Conservation (phyloP, 2,888 invertebrate genomes). For the Brachyptera risi region DNA sequence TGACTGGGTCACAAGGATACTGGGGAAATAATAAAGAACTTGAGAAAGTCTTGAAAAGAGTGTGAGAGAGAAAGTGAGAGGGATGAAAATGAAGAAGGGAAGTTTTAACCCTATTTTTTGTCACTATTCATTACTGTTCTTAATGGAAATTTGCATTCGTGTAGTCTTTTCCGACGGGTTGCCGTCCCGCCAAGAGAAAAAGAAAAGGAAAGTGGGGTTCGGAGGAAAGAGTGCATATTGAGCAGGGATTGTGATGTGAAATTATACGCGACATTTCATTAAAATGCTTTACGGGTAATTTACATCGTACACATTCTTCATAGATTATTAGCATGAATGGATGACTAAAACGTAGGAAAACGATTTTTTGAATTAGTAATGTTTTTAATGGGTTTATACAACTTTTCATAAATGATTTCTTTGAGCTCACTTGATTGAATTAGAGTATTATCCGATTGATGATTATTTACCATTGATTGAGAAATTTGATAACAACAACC, state of each 20-base stretch:
- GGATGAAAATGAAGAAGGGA: constrained; percentile 16
- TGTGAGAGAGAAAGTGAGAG: constrained; percentile 13
- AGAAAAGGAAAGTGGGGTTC: not conserved
- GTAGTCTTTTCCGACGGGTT: constrained; percentile 4
- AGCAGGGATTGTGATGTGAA: not conserved
- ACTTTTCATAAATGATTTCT: not conserved
- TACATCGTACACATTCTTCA: no score
- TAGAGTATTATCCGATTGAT: no score
- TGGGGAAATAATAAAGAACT: constrained; percentile 31
- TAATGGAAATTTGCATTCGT: constrained; percentile 28
- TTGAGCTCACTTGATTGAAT: no score
- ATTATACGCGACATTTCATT: constrained; percentile 9
- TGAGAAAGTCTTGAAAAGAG: constrained; percentile 29
- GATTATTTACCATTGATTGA: no score
- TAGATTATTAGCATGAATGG: no score
- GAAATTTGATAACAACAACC: no score
- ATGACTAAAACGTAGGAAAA: not conserved
- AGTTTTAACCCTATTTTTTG: constrained; percentile 32
- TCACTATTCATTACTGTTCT: constrained; percentile 32
- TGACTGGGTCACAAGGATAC: constrained; percentile 32
- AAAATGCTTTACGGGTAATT: no score
- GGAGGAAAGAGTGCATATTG: not conserved
- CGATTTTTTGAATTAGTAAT: not conserved
- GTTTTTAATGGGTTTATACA: not conserved
- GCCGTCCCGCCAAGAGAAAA: not conserved